Conservation (phyloP, 2,797 vertebrate species). For the Zalophus californianus region DNA sequence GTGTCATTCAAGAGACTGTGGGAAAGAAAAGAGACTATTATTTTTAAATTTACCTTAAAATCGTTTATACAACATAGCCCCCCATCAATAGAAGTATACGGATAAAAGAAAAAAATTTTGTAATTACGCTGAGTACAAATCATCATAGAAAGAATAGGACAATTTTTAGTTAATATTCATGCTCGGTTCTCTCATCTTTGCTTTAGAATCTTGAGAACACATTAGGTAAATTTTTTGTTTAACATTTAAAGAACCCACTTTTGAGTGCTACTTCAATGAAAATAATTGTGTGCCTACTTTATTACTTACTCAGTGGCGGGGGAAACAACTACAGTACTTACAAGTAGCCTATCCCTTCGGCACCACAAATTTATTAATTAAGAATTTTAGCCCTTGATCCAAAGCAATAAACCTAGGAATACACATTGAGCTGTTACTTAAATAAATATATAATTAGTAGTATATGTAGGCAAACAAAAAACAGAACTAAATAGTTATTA, state of each 20-base stretch:
- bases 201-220: not conserved
- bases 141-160: not conserved
- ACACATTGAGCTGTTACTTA: not conserved
- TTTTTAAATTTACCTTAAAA: constrained; percentile 52
- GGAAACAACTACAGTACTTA: not conserved
- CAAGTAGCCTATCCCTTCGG: not conserved
- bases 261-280: constrained; percentile 25
- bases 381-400: not conserved
- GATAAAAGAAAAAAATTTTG: not conserved
- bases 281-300: not conserved
- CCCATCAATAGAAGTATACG: not conserved
- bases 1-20: not conserved
- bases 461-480: not conserved
- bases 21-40: not conserved
- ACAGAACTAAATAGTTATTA: not conserved
- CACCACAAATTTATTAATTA: not conserved
- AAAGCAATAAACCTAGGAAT: not conserved
- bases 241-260: not conserved
- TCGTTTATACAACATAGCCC: not conserved
- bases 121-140: not conserved
- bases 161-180: not conserved
- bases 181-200: not conserved
- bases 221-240: not conserved
- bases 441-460: not conserved
- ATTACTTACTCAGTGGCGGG: not conserved